Base-by-base conservation (phyloP, 2,888 invertebrate genomes). In the Cactoblastis cactorum region DNA sequence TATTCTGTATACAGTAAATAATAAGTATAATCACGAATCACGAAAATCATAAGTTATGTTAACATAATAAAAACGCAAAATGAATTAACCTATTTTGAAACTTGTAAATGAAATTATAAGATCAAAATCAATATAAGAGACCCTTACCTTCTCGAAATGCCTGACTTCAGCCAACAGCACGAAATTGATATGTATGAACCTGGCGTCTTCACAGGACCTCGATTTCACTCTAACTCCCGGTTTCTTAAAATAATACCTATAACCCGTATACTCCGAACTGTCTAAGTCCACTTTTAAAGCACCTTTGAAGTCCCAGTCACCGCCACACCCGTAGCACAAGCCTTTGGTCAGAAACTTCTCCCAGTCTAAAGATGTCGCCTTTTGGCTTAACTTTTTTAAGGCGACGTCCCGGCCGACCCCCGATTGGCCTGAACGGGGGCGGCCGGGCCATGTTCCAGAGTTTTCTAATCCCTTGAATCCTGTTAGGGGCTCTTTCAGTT, bases 101-200 rank as follows among this genome's bases (percentile, higher is more conserved):
- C 17, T 37, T 15, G 6, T 3, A 6, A 17, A 6, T 0, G 1
- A 3, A 15, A 14, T 15, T 15, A 8, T 6, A 35, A 35, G 33
- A 3, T 33, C 11, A 1, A 33, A 9, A 11, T 8, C 19, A 5
- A 11, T 1, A 15, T 28, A 35, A 22, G 4, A 46, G 46, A n/a
- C 33, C n/a, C n/a, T 87, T 79, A 94, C 94, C 93, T 92, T 89
- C 78, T 94, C 94, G 72, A 94, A 93, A 70, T 90, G 86, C 53
- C 77, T 83, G 57, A 93, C 90, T 65, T 93, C 91, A 8, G 91
- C 91, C 65, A 93, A 82, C 58, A 94, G 86, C 54, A 90, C 80
- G 71, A 88, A 92, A 74, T 92, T 93, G 67, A 94, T 87, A 70
- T 92, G 92, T 63, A 94, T 87, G 74, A 91, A 93, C 58, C 93